These are phyloP conservation scores for Illadopsis cleaveri DNA, from an alignment of 2,113 vertebrate genomes.

Conservation along the genomic window DNA sequence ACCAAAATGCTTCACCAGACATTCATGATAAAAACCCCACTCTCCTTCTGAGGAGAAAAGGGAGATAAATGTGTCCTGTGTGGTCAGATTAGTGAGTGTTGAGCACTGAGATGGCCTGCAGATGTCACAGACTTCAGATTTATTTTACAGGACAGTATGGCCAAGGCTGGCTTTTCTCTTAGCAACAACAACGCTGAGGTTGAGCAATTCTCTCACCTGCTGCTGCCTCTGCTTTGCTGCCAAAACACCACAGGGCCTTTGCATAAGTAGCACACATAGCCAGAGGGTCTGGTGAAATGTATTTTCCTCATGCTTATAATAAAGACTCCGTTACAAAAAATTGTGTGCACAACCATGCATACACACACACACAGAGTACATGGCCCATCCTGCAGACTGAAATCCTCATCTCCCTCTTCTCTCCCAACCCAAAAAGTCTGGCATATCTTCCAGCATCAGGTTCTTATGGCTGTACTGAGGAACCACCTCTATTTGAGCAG, in stretches of 20 bases:
- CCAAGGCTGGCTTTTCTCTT: slow-evolving; percentile 29
- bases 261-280: not conserved
- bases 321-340: not conserved
- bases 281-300: not conserved
- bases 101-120: slow-evolving; percentile 3
- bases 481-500: not conserved
- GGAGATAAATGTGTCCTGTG: slow-evolving; percentile 32
- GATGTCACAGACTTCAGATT: not conserved
- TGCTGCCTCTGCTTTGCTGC: not conserved
- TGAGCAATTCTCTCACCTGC: slow-evolving; percentile 33
- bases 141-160: slow-evolving; percentile 26
- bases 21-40: not conserved
- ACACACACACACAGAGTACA: not conserved
- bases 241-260: slow-evolving; percentile 1
- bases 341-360: not conserved
- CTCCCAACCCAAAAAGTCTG: not conserved
- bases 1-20: slow-evolving; percentile 14
- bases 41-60: slow-evolving; percentile 10
- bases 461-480: not conserved
- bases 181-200: not conserved
- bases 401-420: not conserved
- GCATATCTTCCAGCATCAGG: not conserved
- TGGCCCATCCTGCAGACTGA: accelerated
- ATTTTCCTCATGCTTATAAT: not conserved
- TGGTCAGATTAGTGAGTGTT: not conserved